Conservation (phyloP, 2,113 vertebrate genomes). For the Ctenomys sociabilis region DNA sequence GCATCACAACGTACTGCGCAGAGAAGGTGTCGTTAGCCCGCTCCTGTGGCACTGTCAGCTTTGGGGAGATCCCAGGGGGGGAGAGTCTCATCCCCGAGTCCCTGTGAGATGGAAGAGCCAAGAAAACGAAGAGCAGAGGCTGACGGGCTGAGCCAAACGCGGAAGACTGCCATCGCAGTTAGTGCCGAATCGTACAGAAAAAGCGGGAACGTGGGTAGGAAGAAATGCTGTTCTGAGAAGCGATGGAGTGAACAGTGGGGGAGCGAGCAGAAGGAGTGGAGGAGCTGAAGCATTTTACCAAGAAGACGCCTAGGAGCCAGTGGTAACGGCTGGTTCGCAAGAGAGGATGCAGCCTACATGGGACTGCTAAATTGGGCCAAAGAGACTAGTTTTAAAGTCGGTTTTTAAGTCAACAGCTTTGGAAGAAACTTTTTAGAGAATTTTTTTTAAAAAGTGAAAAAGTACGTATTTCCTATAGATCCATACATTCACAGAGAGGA, state of each 20-base stretch:
- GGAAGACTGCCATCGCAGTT: not conserved
- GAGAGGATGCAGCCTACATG: not conserved
- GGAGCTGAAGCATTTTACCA: conserved; percentile 18
- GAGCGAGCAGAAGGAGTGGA: not conserved
- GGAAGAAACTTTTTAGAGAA: conserved; percentile 6
- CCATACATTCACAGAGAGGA: not conserved
- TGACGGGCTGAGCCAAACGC: not conserved
- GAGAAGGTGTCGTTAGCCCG: not conserved
- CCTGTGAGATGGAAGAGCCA: not conserved
- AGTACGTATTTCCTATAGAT: not conserved
- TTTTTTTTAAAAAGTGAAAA: not conserved
- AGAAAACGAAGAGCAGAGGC: not conserved
- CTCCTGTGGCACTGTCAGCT: not conserved
- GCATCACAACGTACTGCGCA: not conserved
- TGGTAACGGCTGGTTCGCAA: not conserved
- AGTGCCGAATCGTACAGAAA: not conserved
- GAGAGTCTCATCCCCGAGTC: not conserved
- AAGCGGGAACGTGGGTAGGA: not conserved
- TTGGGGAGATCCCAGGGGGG: not conserved
- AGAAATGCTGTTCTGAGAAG: not conserved
- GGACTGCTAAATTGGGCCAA: not conserved
- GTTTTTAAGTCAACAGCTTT: not conserved
- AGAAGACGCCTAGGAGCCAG: not conserved
- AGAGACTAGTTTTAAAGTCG: not conserved
- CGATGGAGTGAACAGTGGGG: not conserved